A percentile compares a stretch with the other conserved stretches of the same genome.
Evolutionary conservation across 2,797 vertebrate genomes (phyloP).

Genomic region (Urophycis tenuis): DNA sequence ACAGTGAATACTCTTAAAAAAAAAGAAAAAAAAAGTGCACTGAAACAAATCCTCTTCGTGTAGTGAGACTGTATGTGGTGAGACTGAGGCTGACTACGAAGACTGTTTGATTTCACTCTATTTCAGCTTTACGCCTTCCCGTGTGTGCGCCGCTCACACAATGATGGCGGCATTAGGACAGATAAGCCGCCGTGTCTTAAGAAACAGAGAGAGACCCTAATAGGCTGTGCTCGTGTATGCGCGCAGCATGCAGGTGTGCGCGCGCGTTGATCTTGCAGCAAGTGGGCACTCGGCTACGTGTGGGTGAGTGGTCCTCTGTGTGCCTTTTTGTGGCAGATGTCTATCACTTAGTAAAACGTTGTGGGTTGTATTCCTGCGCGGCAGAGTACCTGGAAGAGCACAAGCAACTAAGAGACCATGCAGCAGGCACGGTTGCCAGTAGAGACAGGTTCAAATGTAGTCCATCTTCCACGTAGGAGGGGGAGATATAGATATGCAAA

Average conservation of each 20-base stretch:
- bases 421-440: conserved; percentile 41
- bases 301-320: conserved; percentile 25
- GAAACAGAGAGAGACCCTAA: not conserved
- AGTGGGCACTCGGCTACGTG: not conserved
- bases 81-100: not conserved
- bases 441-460: conserved; percentile 53
- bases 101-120: not conserved
- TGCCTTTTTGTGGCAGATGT: conserved; percentile 36
- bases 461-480: conserved; percentile 47
- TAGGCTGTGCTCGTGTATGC: not conserved
- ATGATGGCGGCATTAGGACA: not conserved
- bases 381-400: conserved; percentile 39
- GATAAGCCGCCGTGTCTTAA: not conserved
- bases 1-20: not conserved
- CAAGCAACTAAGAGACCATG: conserved; percentile 33
- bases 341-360: conserved; percentile 41
- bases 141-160: not conserved
- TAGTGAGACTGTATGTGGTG: not conserved
- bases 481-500: conserved; percentile 34
- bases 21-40: not conserved
- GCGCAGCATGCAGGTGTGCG: not conserved
- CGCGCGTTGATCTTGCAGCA: not conserved
- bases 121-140: conserved; percentile 1
- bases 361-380: conserved; percentile 43
- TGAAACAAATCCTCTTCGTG: not conserved